These are phyloP conservation scores for Lerema accius DNA, from an alignment of 1,140 invertebrate species.

Conservation along the genomic window DNA sequence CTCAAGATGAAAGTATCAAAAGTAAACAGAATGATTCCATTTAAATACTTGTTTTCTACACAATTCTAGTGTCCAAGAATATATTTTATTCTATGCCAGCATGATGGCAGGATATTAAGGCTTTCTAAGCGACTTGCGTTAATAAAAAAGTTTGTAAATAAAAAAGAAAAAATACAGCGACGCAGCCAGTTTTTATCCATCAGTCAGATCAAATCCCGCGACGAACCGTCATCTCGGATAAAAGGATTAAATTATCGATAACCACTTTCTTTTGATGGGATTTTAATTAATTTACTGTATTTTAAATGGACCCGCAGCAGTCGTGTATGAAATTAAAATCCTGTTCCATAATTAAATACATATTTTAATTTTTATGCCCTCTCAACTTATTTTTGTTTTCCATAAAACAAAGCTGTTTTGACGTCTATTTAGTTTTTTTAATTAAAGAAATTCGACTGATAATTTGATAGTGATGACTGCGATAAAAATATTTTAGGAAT, in stretches of 20 bases:
- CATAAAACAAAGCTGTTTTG: constrained; percentile 5
- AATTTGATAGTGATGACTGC: too few species aligned
- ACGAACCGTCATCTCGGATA: constrained; percentile 17
- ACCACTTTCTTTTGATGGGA: constrained; percentile 21
- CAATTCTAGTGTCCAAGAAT: too few species aligned
- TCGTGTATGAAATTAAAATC: constrained; percentile 2
- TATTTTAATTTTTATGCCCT: neutral
- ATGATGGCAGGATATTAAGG: too few species aligned
- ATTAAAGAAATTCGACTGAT: too few species aligned
- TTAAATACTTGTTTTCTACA: too few species aligned
- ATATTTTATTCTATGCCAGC: too few species aligned
- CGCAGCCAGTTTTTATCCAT: neutral
- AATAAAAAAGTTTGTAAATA: too few species aligned
- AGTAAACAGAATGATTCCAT: too few species aligned
- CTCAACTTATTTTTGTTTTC: constrained; percentile 19
- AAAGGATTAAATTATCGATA: constrained; percentile 51
- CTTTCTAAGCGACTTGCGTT: too few species aligned
- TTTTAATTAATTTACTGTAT: constrained; percentile 27
- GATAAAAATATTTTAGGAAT: too few species aligned
- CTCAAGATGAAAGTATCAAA: too few species aligned
- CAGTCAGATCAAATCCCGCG: constrained; percentile 1
- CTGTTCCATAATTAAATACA: neutral
- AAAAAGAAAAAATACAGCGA: neutral
- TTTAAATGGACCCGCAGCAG: constrained; percentile 12
- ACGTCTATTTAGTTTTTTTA: neutral